Evolutionary conservation across 2,797 vertebrate genomes (phyloP).

Genomic region (Mormyrops boulengeri): DNA sequence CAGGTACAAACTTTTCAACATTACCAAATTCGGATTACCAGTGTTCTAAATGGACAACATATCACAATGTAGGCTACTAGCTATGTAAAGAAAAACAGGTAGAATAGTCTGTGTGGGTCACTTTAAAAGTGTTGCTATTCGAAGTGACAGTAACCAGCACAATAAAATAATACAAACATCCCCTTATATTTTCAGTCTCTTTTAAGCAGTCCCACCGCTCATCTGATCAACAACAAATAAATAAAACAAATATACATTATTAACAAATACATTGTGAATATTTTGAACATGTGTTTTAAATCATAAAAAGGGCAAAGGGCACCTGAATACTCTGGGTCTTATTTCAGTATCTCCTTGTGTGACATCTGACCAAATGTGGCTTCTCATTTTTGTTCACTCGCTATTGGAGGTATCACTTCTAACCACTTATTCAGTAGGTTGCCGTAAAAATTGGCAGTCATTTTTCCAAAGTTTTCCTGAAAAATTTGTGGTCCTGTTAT

Average conservation of each 20-base stretch:
- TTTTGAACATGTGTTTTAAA: neutral
- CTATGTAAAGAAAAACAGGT: neutral
- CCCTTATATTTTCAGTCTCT: neutral
- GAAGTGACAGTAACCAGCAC: neutral
- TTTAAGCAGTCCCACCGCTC: neutral
- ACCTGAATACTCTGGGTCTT: neutral
- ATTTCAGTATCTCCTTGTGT: neutral
- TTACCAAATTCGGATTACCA: neutral
- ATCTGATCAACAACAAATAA: neutral
- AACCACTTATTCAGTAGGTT: neutral
- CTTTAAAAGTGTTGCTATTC: neutral
- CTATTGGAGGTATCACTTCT: neutral
- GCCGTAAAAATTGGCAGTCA: neutral
- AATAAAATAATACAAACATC: neutral
- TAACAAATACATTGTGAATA: neutral
- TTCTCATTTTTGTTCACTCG: neutral
- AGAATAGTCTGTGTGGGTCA: neutral
- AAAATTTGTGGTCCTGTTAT: neutral
- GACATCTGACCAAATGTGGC: neutral
- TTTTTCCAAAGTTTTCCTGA: neutral
- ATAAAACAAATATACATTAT: neutral
- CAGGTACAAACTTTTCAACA: neutral
- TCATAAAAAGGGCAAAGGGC: neutral
- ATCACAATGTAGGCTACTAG: neutral
- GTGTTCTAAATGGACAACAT: neutral